phyloP scores from a whole-genome alignment of 2,113 vertebrate species.

The Shinisaurus crocodilurus region DNA sequence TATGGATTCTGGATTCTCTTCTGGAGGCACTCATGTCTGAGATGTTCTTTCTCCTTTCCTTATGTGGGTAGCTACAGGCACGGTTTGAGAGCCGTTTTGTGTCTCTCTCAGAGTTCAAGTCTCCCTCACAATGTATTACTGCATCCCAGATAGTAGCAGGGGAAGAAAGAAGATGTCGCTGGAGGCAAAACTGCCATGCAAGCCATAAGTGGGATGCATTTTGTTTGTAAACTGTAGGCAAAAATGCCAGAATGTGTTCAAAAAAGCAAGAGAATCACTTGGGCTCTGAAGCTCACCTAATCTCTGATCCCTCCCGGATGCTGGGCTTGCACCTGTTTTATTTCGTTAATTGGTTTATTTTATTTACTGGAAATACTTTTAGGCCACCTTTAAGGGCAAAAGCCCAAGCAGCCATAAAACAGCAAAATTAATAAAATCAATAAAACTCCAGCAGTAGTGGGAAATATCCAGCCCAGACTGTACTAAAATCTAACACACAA shows the following conservation, averaged over 20 bases:
- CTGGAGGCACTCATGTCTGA: no score
- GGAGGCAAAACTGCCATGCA: conserved; percentile 34
- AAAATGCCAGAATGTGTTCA: not conserved
- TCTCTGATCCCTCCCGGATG: no score
- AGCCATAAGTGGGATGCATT: conserved; percentile 40
- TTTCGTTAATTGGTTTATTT: no score
- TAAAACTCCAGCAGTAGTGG: no score
- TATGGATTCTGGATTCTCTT: conserved; percentile 1
- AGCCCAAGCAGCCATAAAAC: no score
- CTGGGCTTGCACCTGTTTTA: no score
- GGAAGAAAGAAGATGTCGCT: conserved; percentile 38
- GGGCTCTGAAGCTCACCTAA: no score
- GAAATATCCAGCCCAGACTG: no score
- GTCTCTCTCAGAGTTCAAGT: conserved; percentile 32
- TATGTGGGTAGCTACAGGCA: conserved; percentile 34
- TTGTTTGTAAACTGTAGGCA: conserved; percentile 1
- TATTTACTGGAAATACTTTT: no score
- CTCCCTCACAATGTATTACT: conserved; percentile 2
- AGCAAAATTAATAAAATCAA: no score
- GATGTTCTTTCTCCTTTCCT: not conserved
- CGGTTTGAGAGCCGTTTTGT: conserved; percentile 29
- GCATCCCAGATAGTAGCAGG: conserved; percentile 16
- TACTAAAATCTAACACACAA: no score
- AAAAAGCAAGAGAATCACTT: not conserved
- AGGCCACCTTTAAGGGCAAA: no score